These are phyloP conservation scores for Cyanoliseus patagonus DNA, from an alignment of 2,113 vertebrate species.

Conservation along the genomic window DNA sequence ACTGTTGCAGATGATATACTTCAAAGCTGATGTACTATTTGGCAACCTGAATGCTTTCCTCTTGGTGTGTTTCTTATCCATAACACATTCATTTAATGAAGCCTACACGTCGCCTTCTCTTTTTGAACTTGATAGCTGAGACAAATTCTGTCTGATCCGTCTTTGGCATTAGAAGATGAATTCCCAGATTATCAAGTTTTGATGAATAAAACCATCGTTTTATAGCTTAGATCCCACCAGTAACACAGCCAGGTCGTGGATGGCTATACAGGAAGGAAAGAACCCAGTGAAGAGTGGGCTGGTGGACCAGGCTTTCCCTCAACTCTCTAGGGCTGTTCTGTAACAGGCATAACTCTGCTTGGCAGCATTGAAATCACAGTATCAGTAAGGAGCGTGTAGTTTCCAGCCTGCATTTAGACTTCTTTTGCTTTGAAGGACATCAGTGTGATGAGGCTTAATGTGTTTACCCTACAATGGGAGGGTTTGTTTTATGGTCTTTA, in stretches of 20 bases:
- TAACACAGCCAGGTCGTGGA: rapidly evolving
- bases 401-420: not conserved
- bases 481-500: not conserved
- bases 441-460: not conserved
- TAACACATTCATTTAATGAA: not conserved
- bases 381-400: rapidly evolving
- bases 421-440: conserved; percentile 6
- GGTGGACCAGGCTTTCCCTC: not conserved
- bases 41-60: not conserved
- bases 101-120: rapidly evolving
- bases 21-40: not conserved
- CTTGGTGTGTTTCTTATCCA: not conserved
- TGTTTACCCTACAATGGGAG: not conserved
- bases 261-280: rapidly evolving
- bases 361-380: not conserved
- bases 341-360: not conserved
- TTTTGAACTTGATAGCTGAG: not conserved
- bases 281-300: not conserved
- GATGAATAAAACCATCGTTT: not conserved
- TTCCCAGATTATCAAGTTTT: not conserved
- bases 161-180: not conserved
- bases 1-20: not conserved
- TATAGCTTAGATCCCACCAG: not conserved
- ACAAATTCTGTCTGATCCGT: not conserved
- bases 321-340: not conserved